phyloP scores from a whole-genome alignment of 2,797 vertebrate species.

The Sebastes nivosus region DNA sequence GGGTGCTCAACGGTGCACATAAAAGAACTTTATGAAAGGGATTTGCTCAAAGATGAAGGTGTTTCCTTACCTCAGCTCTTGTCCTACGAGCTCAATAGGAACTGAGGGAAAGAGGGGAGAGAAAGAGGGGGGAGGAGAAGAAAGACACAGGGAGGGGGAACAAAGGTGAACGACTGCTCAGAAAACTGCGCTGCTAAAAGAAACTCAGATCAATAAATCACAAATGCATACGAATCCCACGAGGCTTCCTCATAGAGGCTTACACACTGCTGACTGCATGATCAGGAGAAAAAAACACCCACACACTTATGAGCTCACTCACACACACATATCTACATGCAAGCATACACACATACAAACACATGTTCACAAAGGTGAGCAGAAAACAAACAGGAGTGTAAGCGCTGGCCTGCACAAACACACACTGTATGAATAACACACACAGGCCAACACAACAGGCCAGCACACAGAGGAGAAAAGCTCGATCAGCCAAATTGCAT shows the following conservation, averaged over 20 bases:
- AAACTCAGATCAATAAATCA: slow-evolving; percentile 82
- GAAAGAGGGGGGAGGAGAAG: neutral
- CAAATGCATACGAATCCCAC: slow-evolving; percentile 71
- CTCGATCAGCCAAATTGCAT: slow-evolving; percentile 70
- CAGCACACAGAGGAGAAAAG: slow-evolving; percentile 25
- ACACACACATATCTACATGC: slow-evolving; percentile 11
- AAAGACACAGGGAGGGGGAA: slow-evolving; percentile 43
- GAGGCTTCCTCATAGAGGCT: slow-evolving; percentile 63
- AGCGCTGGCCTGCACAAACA: neutral
- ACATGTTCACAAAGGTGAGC: slow-evolving; percentile 1
- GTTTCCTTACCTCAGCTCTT: slow-evolving; percentile 91
- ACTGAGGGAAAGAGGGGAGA: slow-evolving; percentile 71
- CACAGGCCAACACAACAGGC: neutral
- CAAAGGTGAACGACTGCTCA: slow-evolving; percentile 75
- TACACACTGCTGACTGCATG: slow-evolving; percentile 66
- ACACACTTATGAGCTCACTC: slow-evolving; percentile 16
- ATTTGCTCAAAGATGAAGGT: slow-evolving; percentile 62
- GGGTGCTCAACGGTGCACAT: slow-evolving; percentile 39
- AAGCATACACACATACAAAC: slow-evolving; percentile 7
- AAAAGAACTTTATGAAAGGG: slow-evolving; percentile 64
- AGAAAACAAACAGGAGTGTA: slow-evolving; percentile 41
- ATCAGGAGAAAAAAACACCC: slow-evolving; percentile 45
- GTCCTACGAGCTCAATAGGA: slow-evolving; percentile 89
- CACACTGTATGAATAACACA: neutral
- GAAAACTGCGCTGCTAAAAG: slow-evolving; percentile 68